Evolutionary conservation across 2,888 invertebrate genomes (phyloP), one percentile per base, ranked within the genome.

Genomic region (Octonoba sinensis): DNA sequence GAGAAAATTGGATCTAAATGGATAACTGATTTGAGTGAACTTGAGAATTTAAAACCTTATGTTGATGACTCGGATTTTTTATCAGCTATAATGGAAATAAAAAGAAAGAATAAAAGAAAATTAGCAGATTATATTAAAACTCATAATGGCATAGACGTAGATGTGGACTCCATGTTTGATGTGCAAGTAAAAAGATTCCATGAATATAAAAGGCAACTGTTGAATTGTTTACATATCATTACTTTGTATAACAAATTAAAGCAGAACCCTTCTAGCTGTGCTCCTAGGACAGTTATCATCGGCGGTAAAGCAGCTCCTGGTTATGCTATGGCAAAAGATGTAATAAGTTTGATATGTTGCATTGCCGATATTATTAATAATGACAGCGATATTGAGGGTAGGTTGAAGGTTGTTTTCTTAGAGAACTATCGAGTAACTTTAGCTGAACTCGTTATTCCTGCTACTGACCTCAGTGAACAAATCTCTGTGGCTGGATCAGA

Each of bases 401-500:
- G 95, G 87, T 90, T 99, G 85, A 99, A 91, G 90, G 92, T 98
- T 18, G n/a, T 84, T 46, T 99, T 91, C 91, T 91, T 99, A 88
- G 99, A 99, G 90, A 99, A 99, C 90, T 99, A 99, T 89, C 93
- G 99, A 75, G 99, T 99, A 3, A 96, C 99, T 0, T 90, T 99
- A 86, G 99, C 99, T 16, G 99, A 99, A 89, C 95, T 96, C 88
- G 97, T 99, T 87, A 99, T 99, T 89, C 99, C 99, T 0, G 99
- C 99, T 0, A 96, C 99, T 16, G 99, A 99, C 91, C 92, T 99
- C 84, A 97, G 97, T 86, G 96, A 99, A 89, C 99, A 99, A 91
- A 99, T 99, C 87, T 99, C 99, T 2, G 98, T 99, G 0, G 99
- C 99, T 70, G 99, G 99, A 85, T 99, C 99, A 0, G 99, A 99